Evolutionary conservation across 1,140 invertebrate genomes (phyloP).

Genomic region (Leptonema lineaticorne): DNA sequence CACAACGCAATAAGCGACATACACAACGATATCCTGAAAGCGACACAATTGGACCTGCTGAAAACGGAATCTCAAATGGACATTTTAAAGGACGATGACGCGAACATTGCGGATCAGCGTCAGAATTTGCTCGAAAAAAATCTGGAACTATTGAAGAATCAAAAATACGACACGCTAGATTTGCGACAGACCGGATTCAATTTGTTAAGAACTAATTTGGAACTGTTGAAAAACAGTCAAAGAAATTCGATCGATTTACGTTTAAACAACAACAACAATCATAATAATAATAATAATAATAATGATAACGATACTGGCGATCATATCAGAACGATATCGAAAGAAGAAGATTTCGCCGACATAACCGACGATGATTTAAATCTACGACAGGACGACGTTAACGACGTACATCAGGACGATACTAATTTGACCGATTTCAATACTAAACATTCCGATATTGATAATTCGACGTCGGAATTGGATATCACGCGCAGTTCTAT

Average conservation of each 20-base stretch:
- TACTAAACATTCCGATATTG: conserved; percentile 31
- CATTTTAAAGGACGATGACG: conserved; percentile 32
- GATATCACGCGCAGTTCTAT: conserved; percentile 35
- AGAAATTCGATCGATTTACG: conserved; percentile 34
- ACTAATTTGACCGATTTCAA: conserved; percentile 30
- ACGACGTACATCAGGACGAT: conserved; percentile 26
- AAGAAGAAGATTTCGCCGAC: neutral
- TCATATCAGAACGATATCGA: conserved; percentile 13
- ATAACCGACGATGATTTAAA: conserved; percentile 17
- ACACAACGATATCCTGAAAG: conserved; percentile 33
- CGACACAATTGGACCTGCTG: conserved; percentile 34
- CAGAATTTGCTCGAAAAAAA: conserved; percentile 39
- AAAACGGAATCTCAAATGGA: conserved; percentile 37
- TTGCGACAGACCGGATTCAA: conserved; percentile 37
- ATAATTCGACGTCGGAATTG: conserved; percentile 34
- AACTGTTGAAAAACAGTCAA: conserved; percentile 39
- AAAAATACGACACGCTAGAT: conserved; percentile 36
- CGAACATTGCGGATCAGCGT: conserved; percentile 23
- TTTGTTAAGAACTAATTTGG: conserved; percentile 36
- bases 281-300: conserved; percentile 15
- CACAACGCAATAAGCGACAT: conserved; percentile 26
- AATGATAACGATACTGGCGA: neutral
- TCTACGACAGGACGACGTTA: conserved; percentile 16
- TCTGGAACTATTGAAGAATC: conserved; percentile 35
- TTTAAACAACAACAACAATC: conserved; percentile 21